A percentile compares a stretch with the other conserved stretches of the same genome.
Evolutionary conservation across 1,140 invertebrate genomes (phyloP).

Genomic region (Drosophila yakuba): DNA sequence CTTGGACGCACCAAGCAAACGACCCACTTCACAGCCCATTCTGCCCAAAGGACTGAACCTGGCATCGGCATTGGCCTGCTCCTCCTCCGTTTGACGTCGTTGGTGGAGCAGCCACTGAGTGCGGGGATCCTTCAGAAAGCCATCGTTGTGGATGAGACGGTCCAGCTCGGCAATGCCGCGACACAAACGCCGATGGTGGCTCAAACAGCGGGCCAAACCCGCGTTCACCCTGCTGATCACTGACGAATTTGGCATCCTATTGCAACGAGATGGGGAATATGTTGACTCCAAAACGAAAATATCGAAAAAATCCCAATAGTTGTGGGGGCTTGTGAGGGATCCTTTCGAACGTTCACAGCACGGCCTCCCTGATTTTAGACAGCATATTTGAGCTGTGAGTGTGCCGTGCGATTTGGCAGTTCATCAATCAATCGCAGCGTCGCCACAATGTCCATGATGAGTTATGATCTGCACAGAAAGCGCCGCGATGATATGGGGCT

Average conservation of each 20-base stretch:
- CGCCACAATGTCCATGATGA: slow-evolving; percentile 4
- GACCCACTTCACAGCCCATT: background rate
- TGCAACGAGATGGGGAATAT: background rate
- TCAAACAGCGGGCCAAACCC: slow-evolving; percentile 8
- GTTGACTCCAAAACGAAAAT: background rate
- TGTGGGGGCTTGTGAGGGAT: too few relatives aligned
- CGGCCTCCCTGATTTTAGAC: slow-evolving; percentile 5
- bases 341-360: background rate
- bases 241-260: slow-evolving; percentile 38
- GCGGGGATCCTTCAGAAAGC: slow-evolving; percentile 18
- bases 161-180: slow-evolving; percentile 17
- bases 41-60: background rate
- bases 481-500: too few relatives aligned
- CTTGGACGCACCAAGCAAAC: background rate
- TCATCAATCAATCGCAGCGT: slow-evolving; percentile 33
- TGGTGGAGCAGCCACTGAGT: slow-evolving; percentile 14
- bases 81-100: background rate
- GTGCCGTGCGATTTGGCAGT: slow-evolving; percentile 3
- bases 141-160: slow-evolving; percentile 7
- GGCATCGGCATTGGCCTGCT: background rate
- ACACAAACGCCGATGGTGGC: slow-evolving; percentile 15
- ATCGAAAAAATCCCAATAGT: too few relatives aligned
- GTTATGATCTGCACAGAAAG: slow-evolving; percentile 9
- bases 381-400: slow-evolving; percentile 41
- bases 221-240: slow-evolving; percentile 17